These are phyloP conservation scores for Lithophane socia DNA, from an alignment of 2,888 invertebrate genomes.

Conservation along the genomic window DNA sequence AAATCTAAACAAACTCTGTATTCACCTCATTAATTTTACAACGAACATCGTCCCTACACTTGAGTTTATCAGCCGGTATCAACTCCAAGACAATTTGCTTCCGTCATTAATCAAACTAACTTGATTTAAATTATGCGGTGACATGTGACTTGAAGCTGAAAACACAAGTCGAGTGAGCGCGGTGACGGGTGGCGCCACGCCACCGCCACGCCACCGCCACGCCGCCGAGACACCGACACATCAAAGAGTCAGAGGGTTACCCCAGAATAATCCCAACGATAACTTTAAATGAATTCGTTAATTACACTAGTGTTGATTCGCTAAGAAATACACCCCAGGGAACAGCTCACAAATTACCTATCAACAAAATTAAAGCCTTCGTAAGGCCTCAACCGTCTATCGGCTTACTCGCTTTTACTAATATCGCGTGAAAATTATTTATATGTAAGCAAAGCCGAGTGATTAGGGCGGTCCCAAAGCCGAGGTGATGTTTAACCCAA, in stretches of 20 bases:
- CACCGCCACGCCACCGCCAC: constrained; percentile 35
- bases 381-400: constrained; percentile 77
- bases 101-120: constrained; percentile 78
- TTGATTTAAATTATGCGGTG: constrained; percentile 75
- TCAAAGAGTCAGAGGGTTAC: constrained; percentile 78
- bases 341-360: constrained; percentile 82
- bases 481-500: constrained; percentile 66
- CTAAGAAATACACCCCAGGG: constrained; percentile 82
- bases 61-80: constrained; percentile 39
- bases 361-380: constrained; percentile 83
- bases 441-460: constrained; percentile 70
- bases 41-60: constrained; percentile 16
- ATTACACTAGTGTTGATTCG: constrained; percentile 88
- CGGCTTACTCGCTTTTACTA: constrained; percentile 74
- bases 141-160: constrained; percentile 72
- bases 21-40: constrained; percentile 1
- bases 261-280: constrained; percentile 75
- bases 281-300: constrained; percentile 88
- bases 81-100: constrained; percentile 64
- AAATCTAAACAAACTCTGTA: not conserved
- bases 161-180: constrained; percentile 61
- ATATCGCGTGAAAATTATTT: constrained; percentile 74
- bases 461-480: constrained; percentile 64
- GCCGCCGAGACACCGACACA: constrained; percentile 62
- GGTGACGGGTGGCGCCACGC: constrained; percentile 34